Percentiles rank a stretch among this genome's conserved stretches.
Conservation (phyloP, 1,140 invertebrate genomes). For the Bursaphelenchus mucronatus region DNA sequence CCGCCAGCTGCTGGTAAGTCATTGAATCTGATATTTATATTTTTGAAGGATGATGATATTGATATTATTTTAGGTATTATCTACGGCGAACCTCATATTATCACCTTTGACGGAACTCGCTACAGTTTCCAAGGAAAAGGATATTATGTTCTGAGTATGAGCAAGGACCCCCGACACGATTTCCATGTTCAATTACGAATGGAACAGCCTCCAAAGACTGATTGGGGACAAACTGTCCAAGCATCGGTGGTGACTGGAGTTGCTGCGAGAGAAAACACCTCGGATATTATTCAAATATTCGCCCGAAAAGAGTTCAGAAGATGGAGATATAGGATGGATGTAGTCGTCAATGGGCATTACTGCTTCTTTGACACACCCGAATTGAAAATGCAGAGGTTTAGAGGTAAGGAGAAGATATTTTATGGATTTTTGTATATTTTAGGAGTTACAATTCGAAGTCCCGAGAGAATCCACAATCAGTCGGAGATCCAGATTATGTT, state of each 20-base stretch:
- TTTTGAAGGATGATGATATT: background rate
- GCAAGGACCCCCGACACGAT: conserved; percentile 72
- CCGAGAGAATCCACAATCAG: conserved; percentile 83
- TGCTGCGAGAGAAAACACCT: conserved; percentile 71
- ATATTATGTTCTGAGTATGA: conserved; percentile 79
- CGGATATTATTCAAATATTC: conserved; percentile 78
- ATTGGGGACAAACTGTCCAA: conserved; percentile 64
- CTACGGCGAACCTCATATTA: conserved; percentile 88
- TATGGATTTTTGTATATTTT: conserved; percentile 50
- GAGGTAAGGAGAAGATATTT: conserved; percentile 65
- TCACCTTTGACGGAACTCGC: conserved; percentile 81
- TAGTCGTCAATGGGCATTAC: conserved; percentile 76
- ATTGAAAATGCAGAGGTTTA: conserved; percentile 81
- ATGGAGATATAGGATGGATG: conserved; percentile 81
- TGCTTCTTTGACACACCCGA: conserved; percentile 78
- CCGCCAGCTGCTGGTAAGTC: conserved; percentile 75
- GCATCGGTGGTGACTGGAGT: conserved; percentile 82
- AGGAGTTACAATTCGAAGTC: conserved; percentile 82
- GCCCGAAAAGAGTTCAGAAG: conserved; percentile 75
- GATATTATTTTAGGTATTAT: conserved; percentile 67
- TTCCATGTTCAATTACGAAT: conserved; percentile 72
- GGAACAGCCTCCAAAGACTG: conserved; percentile 46
- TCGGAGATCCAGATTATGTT: conserved; percentile 91
- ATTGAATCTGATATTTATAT: conserved; percentile 6
- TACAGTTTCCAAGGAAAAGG: conserved; percentile 94